Conservation (phyloP, 1,140 invertebrate species). For the Dicyema japonicum region DNA sequence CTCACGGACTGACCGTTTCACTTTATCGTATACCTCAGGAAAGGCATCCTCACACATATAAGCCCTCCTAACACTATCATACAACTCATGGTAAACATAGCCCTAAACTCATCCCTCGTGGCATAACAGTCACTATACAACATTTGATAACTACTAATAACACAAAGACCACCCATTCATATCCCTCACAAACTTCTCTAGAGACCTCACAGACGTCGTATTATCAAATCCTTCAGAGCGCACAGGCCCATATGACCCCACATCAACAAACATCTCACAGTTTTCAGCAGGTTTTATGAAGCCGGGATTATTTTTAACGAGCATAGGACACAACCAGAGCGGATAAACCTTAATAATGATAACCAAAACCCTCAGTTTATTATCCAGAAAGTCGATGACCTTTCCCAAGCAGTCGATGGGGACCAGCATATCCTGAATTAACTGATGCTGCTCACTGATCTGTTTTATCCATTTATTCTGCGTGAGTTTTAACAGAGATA, state of each 20-base stretch:
- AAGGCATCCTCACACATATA: conserved; percentile 34
- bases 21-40: conserved; percentile 46
- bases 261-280: conserved; percentile 33
- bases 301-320: conserved; percentile 31
- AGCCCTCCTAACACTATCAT: conserved; percentile 31
- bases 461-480: conserved; percentile 35
- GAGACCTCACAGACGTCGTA: conserved; percentile 28
- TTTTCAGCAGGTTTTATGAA: conserved; percentile 26
- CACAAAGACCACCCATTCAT: conserved; percentile 25
- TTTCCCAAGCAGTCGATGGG: conserved; percentile 29
- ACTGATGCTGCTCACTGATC: conserved; percentile 39
- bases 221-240: conserved; percentile 29
- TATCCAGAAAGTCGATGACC: conserved; percentile 30
- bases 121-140: conserved; percentile 46
- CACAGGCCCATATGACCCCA: conserved; percentile 43
- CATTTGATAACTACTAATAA: conserved; percentile 35
- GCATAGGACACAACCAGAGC: conserved; percentile 47
- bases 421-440: conserved; percentile 50
- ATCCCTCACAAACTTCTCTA: conserved; percentile 35
- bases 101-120: conserved; percentile 36
- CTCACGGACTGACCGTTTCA: conserved; percentile 29
- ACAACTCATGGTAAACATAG: conserved; percentile 44
- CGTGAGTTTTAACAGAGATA: conserved; percentile 43
- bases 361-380: conserved; percentile 28
- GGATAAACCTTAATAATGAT: conserved; percentile 32